Evolutionary conservation across 2,797 vertebrate genomes (phyloP), one percentile per base, ranked within the genome.

Genomic region (Gallirallus australis): DNA sequence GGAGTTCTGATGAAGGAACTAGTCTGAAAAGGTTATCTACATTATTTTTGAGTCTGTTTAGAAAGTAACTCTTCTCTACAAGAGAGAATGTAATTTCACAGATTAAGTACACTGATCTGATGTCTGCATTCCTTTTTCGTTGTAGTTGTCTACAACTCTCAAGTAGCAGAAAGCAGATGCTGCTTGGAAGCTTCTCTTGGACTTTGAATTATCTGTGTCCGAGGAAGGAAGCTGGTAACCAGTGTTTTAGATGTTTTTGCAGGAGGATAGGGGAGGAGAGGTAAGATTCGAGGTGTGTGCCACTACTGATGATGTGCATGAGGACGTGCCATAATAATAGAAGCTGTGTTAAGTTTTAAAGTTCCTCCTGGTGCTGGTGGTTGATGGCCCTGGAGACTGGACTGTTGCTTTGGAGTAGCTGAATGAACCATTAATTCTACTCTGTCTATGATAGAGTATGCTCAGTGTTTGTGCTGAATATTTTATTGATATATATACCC

Each of bases 401-500:
- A 24, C 23, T 69, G 8, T 54, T 90, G 35, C 54, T 75, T 86
- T 6, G 6, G 53, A 81, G 30, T 47, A 56, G 56, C 31, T 71
- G 53, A 81, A 65, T 10, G n/a, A 89, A 48, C 39, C 9, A 31
- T 25, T 54, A 59, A 42, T 83, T 87, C 40, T 82, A 6, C 56
- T 18, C 28, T 65, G 21, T 40, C 47, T 85, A 30, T 88, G 23
- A 12, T 68, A 30, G n/a, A 45, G 15, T 54, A 72, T 15, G 21
- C 10, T 89, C 30, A 64, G 0, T 91, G 31, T 75, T 71, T 69
- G 19, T 89, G 33, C 52, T 33, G 10, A 45, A 5, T 88, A 31
- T 80, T 93, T 82, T 71, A 71, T 17, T 0, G 1, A 33, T 68
- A 72, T 0, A 0, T 53, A 0, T 53, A n/a, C 17, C 16, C 42